phyloP scores from a whole-genome alignment of 1,140 invertebrate genomes.

The Cydia strobilella region DNA sequence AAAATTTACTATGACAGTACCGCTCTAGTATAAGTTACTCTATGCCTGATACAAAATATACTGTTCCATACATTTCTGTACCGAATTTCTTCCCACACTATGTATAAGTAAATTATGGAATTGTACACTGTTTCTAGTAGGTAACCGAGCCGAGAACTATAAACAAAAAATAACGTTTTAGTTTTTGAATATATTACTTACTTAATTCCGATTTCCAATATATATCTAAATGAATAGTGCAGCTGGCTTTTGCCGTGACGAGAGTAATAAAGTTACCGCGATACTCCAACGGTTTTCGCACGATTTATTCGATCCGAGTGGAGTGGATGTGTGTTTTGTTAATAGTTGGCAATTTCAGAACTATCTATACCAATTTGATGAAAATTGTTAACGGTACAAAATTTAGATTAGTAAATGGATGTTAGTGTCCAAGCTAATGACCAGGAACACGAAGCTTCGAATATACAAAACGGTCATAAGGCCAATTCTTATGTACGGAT shows the following conservation, averaged over 20 bases:
- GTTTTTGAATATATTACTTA: too few relatives aligned
- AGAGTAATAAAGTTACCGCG: constrained; percentile 15
- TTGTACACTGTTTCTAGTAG: background rate
- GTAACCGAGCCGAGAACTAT: background rate
- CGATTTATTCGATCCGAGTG: constrained; percentile 11
- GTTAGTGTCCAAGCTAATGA: too few relatives aligned
- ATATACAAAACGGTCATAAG: too few relatives aligned
- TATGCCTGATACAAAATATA: too few relatives aligned
- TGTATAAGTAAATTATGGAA: too few relatives aligned
- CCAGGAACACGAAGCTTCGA: too few relatives aligned
- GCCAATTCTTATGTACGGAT: too few relatives aligned
- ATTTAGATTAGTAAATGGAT: background rate
- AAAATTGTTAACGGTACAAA: background rate
- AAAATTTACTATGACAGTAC: too few relatives aligned
- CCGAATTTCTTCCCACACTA: too few relatives aligned
- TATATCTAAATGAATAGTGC: background rate
- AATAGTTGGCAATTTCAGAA: constrained; percentile 6
- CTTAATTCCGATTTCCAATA: too few relatives aligned
- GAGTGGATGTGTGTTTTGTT: constrained; percentile 13
- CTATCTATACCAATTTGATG: background rate
- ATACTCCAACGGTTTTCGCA: constrained; percentile 18
- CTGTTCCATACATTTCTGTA: too few relatives aligned
- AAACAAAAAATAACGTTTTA: background rate
- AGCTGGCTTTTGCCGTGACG: constrained; percentile 1
- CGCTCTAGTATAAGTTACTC: too few relatives aligned